Evolutionary conservation across 37 sponge, comb jelly and placozoan species (phyloP), one percentile per base, ranked within the genome.

Genomic region (Chondrilla cf. caribensis): DNA sequence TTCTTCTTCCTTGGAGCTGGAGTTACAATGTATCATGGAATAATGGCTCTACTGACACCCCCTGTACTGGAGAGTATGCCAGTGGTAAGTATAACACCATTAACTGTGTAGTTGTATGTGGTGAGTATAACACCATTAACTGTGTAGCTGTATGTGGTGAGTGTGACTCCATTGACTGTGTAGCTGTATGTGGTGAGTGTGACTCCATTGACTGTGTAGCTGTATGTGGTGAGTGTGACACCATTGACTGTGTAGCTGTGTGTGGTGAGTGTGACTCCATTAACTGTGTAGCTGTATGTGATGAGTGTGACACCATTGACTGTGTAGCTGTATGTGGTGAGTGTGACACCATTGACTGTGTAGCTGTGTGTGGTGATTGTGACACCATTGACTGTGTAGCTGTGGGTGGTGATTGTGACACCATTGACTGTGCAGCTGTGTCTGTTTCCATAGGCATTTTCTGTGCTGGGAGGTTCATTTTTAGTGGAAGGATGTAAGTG

Each of bases 1-100:
- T 91, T 98, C 58, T 98, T 98, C 91, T 92, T 92, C 88, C 85
- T 98, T 44, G 99, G 99, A 25, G 92, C 95, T 33, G 99, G 97
- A 7, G 88, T 93, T 33, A 93, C 95, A 15, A 80, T 90, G 33
- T 94, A 94, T 79, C 99, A 98, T 82, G 99, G 99, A 35, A 79
- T 94, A 57, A 70, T 59, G n/a, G 83, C 86, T 6, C 80, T 98
- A 35, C 51, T 91, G 35, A 83, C 96, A 64, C 93, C 99, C 31
- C 95, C 89, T 47, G 84, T 79, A 3, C 83, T 94, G 40, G 83
- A 91, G 32, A 81, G 86, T 35, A 75, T 98, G 11, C 87, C 92
- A 24, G 79, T 85, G 59, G 97, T 97, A 42, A 83, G 91, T 44
- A 11, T 47, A 11, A 11, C 51, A 47, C 51, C 51, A 47, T 47